Base-by-base conservation (phyloP, 2,888 invertebrate species). In the Mesodorylaimus sp. region DNA sequence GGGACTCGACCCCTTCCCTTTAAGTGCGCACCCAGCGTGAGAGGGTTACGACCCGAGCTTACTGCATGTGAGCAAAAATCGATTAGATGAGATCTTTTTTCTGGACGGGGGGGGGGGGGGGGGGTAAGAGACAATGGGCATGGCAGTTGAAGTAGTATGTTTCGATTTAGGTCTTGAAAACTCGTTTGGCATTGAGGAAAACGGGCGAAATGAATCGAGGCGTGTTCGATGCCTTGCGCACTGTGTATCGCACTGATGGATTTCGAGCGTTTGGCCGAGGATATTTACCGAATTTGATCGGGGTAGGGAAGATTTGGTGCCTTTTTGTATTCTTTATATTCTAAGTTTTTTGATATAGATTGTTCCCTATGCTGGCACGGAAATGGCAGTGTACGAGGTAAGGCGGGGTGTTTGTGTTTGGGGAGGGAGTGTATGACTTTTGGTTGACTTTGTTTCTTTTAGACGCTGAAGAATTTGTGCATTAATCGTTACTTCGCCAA, bases 291-390 rank as follows among this genome's bases (percentile, higher is more conserved):
- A 97, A 97, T 73, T 79, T 97, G 55, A 72, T 95, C 60, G 73
- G 73, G 25, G n/a, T n/a, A n/a, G n/a, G n/a, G n/a, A n/a, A n/a
- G n/a, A n/a, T n/a, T n/a, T n/a, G n/a, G n/a, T n/a, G n/a, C n/a
- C n/a, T n/a, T n/a, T n/a, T n/a, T n/a, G n/a, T n/a, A n/a, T n/a
- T n/a, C n/a, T n/a, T n/a, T n/a, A n/a, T n/a, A n/a, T n/a, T n/a
- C n/a, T n/a, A n/a, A n/a, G n/a, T n/a, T n/a, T n/a, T n/a, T n/a
- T n/a, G n/a, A n/a, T n/a, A n/a, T n/a, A n/a, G n/a, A 97, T 97
- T 64, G 79, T 97, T 65, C 97, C 97, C 23, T 97, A 97, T 68
- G 97, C 97, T 47, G 97, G 97, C 55, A 95, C 97, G 58, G 97
- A 97, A 72, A 74, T 97, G 64, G 91, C 93, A 50, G 83, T 95